Conservation (phyloP, 2,113 vertebrate species). For the Micronisus gabar region DNA sequence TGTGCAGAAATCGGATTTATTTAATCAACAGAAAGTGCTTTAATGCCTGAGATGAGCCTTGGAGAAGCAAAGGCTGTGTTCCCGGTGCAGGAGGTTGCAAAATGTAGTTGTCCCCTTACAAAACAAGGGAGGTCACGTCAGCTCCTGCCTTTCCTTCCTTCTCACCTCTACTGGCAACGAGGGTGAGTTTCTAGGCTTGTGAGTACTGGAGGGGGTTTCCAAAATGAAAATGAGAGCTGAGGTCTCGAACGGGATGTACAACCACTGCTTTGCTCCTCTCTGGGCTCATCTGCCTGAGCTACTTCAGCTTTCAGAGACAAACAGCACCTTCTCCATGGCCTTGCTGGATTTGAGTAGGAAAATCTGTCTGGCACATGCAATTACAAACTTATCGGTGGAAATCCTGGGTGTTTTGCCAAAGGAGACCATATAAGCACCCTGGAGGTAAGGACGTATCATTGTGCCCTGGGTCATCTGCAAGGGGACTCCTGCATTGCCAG, state of each 20-base stretch:
- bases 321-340: neutral
- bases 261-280: neutral
- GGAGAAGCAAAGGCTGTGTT: neutral
- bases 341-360: neutral
- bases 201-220: accelerated
- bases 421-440: neutral
- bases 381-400: neutral
- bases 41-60: neutral
- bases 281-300: neutral
- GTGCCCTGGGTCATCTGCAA: neutral
- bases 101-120: neutral
- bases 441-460: accelerated
- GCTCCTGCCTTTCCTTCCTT: neutral
- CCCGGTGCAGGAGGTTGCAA: neutral
- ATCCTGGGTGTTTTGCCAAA: neutral
- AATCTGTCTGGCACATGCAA: accelerated
- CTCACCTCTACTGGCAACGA: accelerated
- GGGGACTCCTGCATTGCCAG: neutral
- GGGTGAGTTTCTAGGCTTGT: neutral
- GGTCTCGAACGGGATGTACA: neutral
- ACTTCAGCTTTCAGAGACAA: neutral
- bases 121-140: neutral
- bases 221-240: neutral
- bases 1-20: neutral
- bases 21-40: neutral